These are phyloP conservation scores for Osmerus mordax DNA, from an alignment of 2,113 vertebrate genomes.

Conservation along the genomic window DNA sequence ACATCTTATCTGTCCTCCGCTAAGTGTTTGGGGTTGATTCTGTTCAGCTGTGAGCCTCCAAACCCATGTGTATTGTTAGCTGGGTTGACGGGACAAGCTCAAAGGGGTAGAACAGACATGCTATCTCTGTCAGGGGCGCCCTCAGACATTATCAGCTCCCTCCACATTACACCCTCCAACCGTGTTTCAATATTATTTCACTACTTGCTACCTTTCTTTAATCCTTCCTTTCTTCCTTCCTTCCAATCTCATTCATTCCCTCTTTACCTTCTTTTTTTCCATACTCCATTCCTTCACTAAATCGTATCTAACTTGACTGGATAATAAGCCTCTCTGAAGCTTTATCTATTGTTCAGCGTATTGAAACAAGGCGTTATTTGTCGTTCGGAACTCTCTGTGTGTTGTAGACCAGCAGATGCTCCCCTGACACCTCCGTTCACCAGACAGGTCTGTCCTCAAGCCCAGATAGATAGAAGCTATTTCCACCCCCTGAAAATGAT, in stretches of 20 bases:
- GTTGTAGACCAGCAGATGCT: constrained; percentile 14
- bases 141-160: constrained; percentile 33
- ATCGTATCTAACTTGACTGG: too few species aligned
- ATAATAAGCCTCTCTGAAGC: too few species aligned
- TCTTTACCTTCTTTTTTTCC: too few species aligned
- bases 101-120: neutral
- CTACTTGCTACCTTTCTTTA: too few species aligned
- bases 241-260: too few species aligned
- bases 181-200: neutral
- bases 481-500: neutral
- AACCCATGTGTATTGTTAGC: constrained; percentile 6
- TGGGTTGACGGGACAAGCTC: constrained; percentile 20
- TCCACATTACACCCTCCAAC: constrained; percentile 2
- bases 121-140: neutral
- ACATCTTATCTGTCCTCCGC: constrained; percentile 26
- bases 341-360: too few species aligned
- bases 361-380: too few species aligned
- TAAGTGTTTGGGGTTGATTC: constrained; percentile 9
- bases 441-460: constrained; percentile 4
- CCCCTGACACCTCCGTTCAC: constrained; percentile 21
- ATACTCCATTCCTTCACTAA: too few species aligned
- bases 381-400: neutral
- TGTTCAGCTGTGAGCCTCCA: constrained; percentile 10
- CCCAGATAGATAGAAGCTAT: neutral
- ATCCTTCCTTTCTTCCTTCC: too few species aligned